Percentiles rank a stretch among this genome's conserved stretches.
Conservation (phyloP, 2,113 vertebrate species). For the Brachyistius frenatus region DNA sequence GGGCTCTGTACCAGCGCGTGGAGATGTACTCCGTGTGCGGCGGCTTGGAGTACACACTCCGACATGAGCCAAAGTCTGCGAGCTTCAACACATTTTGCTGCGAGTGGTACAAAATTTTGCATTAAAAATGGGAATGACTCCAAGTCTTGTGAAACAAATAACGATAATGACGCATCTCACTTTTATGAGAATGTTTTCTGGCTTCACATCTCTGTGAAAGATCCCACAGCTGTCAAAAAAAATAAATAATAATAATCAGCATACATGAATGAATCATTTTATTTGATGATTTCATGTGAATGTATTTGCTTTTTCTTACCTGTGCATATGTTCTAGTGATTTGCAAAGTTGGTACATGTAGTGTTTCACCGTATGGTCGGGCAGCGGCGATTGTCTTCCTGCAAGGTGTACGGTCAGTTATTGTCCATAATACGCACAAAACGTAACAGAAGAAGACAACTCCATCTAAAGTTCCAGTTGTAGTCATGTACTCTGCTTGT, state of each 20-base stretch:
- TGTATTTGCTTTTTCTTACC: constrained; percentile 73
- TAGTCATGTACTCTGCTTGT: neutral
- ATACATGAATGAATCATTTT: neutral
- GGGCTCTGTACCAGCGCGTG: constrained; percentile 90
- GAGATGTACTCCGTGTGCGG: constrained; percentile 91
- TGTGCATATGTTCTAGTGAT: constrained; percentile 89
- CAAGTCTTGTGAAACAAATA: neutral
- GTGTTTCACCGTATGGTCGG: constrained; percentile 83
- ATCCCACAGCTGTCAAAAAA: constrained; percentile 86
- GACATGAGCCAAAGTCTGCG: constrained; percentile 90
- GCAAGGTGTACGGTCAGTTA: constrained; percentile 3
- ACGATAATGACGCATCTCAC: constrained; percentile 71
- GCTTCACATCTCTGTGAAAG: constrained; percentile 93
- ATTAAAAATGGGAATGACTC: neutral
- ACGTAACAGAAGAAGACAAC: neutral
- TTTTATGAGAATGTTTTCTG: constrained; percentile 92
- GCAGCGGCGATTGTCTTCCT: constrained; percentile 87
- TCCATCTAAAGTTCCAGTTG: neutral
- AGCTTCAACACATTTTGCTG: constrained; percentile 90
- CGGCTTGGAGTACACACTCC: constrained; percentile 87
- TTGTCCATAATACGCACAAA: neutral
- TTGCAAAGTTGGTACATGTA: constrained; percentile 91
- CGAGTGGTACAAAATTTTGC: neutral
- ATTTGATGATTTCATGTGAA: neutral
- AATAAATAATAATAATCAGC: neutral